Evolutionary conservation across 1,140 invertebrate genomes (phyloP).

Genomic region (Antheraea pernyi): DNA sequence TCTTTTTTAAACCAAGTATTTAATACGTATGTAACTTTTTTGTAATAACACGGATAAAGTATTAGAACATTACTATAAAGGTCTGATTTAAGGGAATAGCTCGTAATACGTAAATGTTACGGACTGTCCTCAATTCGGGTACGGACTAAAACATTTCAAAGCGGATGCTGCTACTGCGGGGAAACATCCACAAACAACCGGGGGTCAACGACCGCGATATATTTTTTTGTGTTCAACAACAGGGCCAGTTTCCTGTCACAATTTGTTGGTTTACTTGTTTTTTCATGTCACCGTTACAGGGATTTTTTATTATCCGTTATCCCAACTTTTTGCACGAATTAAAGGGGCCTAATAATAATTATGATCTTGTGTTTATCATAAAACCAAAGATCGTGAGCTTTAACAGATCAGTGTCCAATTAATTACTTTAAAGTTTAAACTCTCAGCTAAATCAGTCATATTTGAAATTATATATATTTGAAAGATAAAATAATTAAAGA

Average conservation of each 20-base stretch:
- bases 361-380: too few species aligned
- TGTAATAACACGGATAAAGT: too few species aligned
- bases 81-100: background rate
- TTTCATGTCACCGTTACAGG: slow-evolving; percentile 47
- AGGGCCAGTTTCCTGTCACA: slow-evolving; percentile 67
- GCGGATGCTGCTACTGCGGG: slow-evolving; percentile 46
- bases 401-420: too few species aligned
- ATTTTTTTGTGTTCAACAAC: slow-evolving; percentile 56
- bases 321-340: background rate
- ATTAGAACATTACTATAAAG: too few species aligned
- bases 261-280: slow-evolving; percentile 60
- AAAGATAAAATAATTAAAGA: too few species aligned
- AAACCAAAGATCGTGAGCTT: too few species aligned
- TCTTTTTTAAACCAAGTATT: too few species aligned
- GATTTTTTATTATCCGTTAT: slow-evolving; percentile 34
- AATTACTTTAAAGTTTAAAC: too few species aligned
- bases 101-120: background rate
- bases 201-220: slow-evolving; percentile 50
- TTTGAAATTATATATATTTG: too few species aligned
- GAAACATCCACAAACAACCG: slow-evolving; percentile 33
- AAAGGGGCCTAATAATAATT: background rate
- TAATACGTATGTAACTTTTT: too few species aligned
- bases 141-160: slow-evolving; percentile 25
- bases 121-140: background rate
- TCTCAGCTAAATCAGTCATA: too few species aligned